Evolutionary conservation across 2,113 vertebrate species (phyloP).

Genomic region (Ailuropoda melanoleuca): DNA sequence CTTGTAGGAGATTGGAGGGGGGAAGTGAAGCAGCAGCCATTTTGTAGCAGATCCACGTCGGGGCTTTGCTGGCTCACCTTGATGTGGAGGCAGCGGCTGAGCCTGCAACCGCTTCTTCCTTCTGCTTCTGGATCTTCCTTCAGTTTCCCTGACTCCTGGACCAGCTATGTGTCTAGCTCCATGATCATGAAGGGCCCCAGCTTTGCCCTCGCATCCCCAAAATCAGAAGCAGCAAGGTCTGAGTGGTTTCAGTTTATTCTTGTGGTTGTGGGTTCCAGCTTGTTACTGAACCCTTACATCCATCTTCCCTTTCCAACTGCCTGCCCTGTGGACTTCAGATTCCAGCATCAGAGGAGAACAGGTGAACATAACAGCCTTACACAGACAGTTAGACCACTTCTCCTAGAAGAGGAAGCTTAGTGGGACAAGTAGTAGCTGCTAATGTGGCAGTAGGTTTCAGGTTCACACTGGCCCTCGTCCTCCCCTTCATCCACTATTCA

Average conservation of each 20-base stretch:
- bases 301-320: not conserved
- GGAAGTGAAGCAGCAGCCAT: not conserved
- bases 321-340: not conserved
- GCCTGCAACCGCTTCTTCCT: not conserved
- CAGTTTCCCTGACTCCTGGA: not conserved
- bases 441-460: not conserved
- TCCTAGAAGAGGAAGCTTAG: not conserved
- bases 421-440: not conserved
- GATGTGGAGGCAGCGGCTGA: not conserved
- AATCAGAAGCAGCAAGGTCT: not conserved
- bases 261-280: not conserved
- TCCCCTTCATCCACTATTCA: not conserved
- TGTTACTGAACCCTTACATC: not conserved
- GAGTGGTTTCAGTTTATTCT: not conserved
- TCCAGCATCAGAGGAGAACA: not conserved
- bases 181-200: too few relatives aligned
- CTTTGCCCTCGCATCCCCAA: not conserved
- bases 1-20: not conserved
- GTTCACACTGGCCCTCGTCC: not conserved
- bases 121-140: not conserved
- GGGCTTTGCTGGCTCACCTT: not conserved
- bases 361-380: not conserved
- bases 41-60: not conserved
- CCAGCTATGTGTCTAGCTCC: not conserved
- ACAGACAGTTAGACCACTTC: not conserved